Evolutionary conservation across 1,140 invertebrate genomes (phyloP).

Genomic region (Pentalonia nigronervosa): DNA sequence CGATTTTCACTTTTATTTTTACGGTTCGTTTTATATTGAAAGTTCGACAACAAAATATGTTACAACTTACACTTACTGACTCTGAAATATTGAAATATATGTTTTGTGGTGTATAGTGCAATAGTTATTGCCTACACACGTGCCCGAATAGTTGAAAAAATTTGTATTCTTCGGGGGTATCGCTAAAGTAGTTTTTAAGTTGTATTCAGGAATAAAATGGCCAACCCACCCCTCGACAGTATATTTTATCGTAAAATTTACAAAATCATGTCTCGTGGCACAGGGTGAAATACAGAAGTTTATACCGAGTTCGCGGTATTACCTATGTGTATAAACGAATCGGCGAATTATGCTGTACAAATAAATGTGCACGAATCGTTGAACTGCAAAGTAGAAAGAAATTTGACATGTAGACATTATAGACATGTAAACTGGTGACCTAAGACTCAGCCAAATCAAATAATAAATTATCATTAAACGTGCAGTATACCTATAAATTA

Average conservation of each 20-base stretch:
- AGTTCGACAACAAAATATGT: neutral
- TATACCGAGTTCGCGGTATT: neutral
- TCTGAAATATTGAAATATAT: neutral
- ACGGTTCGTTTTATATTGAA: neutral
- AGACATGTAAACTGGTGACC: neutral
- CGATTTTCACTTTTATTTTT: neutral
- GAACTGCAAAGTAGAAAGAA: neutral
- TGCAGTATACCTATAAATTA: neutral
- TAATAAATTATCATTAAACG: neutral
- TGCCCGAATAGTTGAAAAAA: neutral
- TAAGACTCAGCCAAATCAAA: neutral
- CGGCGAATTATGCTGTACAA: neutral
- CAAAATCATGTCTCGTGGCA: neutral
- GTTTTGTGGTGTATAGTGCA: neutral
- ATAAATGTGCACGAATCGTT: neutral
- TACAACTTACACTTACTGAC: neutral
- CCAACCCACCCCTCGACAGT: neutral
- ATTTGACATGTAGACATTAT: neutral
- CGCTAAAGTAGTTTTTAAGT: slow-evolving; percentile 16
- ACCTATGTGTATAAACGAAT: neutral
- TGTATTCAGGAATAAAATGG: neutral
- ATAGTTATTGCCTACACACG: neutral
- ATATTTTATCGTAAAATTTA: neutral
- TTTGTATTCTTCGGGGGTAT: neutral
- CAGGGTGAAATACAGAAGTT: neutral